These are phyloP conservation scores for Gadopsis marmoratus DNA, from an alignment of 2,797 vertebrate genomes.

Conservation along the genomic window DNA sequence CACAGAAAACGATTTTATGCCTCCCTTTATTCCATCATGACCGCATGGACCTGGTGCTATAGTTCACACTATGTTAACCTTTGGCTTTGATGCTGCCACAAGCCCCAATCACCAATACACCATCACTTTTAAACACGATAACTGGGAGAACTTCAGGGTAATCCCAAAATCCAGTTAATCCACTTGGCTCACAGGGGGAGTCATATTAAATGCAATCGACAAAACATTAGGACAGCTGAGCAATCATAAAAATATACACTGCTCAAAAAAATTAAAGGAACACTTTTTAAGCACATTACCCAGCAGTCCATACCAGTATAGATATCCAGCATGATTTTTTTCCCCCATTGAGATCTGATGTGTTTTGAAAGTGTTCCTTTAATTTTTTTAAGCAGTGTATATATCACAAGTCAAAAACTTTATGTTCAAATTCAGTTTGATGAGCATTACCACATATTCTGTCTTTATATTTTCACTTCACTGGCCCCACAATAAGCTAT, in stretches of 20 bases:
- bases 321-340: too few species aligned
- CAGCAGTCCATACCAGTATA: too few species aligned
- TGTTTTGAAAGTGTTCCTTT: too few species aligned
- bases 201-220: neutral
- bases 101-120: neutral
- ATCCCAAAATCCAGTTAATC: constrained; percentile 4
- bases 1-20: neutral
- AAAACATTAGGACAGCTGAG: neutral
- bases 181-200: neutral
- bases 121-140: neutral
- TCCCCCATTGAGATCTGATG: too few species aligned
- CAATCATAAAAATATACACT: constrained; percentile 1
- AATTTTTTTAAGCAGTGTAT: too few species aligned
- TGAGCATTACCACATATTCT: constrained; percentile 37
- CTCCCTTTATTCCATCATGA: neutral
- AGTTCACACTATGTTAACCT: neutral
- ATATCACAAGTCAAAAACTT: constrained; percentile 7
- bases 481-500: constrained; percentile 54
- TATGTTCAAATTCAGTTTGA: constrained; percentile 33
- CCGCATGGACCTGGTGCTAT: neutral
- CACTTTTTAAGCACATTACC: too few species aligned
- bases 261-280: constrained; percentile 4
- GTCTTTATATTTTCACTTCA: constrained; percentile 56
- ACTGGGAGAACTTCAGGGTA: neutral
- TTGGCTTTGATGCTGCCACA: neutral